phyloP scores from a whole-genome alignment of 2,888 invertebrate genomes.

The Athalia circularis region DNA sequence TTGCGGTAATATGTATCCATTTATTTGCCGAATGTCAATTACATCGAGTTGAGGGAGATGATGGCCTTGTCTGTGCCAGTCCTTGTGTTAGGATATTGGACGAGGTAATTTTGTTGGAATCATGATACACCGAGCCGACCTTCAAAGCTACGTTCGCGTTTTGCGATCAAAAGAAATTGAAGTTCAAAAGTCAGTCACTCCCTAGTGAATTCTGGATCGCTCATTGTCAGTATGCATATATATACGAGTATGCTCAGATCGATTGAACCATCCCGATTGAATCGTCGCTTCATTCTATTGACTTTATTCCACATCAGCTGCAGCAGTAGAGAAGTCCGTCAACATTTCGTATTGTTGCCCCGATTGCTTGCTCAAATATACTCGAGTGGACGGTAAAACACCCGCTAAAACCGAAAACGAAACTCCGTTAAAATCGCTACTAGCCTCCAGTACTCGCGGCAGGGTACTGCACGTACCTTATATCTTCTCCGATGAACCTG shows the following conservation, averaged over 20 bases:
- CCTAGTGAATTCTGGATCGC: background rate
- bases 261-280: slow-evolving; percentile 6
- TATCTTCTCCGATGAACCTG: too few relatives aligned
- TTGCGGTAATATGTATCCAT: slow-evolving; percentile 23
- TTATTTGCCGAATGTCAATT: slow-evolving; percentile 27
- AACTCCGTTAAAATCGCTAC: background rate
- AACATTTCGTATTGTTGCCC: slow-evolving; percentile 28
- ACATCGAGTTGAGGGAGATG: background rate
- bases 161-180: background rate
- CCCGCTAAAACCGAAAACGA: background rate
- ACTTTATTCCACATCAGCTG: background rate
- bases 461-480: too few relatives aligned
- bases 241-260: background rate
- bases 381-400: background rate
- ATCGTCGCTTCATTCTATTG: background rate
- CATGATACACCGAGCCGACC: slow-evolving; percentile 9
- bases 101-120: slow-evolving; percentile 16
- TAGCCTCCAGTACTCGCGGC: too few relatives aligned
- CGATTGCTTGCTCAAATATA: slow-evolving; percentile 36
- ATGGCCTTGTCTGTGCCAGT: too few relatives aligned
- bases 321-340: background rate
- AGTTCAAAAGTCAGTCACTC: slow-evolving; percentile 14
- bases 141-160: slow-evolving; percentile 1
- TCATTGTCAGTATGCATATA: background rate
- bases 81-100: background rate